These are phyloP conservation scores for Percopsis omiscomaycus DNA, from an alignment of 2,797 vertebrate genomes.

Conservation along the genomic window DNA sequence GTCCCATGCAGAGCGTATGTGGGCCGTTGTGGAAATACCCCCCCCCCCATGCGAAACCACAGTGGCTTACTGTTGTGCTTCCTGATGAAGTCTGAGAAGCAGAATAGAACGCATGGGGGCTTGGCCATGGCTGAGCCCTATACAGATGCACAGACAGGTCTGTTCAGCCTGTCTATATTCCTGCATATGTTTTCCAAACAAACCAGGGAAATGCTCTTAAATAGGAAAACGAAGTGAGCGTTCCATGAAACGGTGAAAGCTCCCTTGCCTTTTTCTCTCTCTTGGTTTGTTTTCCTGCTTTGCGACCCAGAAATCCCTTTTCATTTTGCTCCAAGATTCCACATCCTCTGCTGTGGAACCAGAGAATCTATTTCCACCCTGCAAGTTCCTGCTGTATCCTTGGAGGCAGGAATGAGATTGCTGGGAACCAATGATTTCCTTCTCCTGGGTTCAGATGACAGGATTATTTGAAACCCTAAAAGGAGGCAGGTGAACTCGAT, in stretches of 20 bases:
- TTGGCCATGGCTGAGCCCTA: slow-evolving; percentile 57
- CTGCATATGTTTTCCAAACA: slow-evolving; percentile 35
- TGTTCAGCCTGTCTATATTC: slow-evolving; percentile 71
- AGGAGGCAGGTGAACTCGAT: slow-evolving; percentile 26
- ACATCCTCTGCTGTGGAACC: slow-evolving; percentile 63
- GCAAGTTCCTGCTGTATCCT: slow-evolving; percentile 56
- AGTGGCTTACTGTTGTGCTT: slow-evolving; percentile 54
- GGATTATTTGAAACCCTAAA: slow-evolving; percentile 30
- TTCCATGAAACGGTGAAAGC: slow-evolving; percentile 14
- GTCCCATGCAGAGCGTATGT: slow-evolving; percentile 58
- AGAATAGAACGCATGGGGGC: slow-evolving; percentile 64
- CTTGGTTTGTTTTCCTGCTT: slow-evolving; percentile 50
- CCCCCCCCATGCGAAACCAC: slow-evolving; percentile 34
- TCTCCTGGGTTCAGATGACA: slow-evolving; percentile 34
- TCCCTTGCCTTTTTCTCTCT: slow-evolving; percentile 23
- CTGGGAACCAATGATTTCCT: slow-evolving; percentile 44
- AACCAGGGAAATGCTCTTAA: background rate
- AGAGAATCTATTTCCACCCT: slow-evolving; percentile 68
- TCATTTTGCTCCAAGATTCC: slow-evolving; percentile 59
- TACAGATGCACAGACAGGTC: slow-evolving; percentile 61
- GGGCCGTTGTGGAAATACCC: slow-evolving; percentile 65
- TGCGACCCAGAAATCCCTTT: slow-evolving; percentile 41
- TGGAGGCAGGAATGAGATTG: slow-evolving; percentile 50
- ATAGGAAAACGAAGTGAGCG: background rate
- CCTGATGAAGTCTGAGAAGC: slow-evolving; percentile 68